Base-by-base conservation (phyloP, 1,140 invertebrate genomes). In the Charaxes varanes region DNA sequence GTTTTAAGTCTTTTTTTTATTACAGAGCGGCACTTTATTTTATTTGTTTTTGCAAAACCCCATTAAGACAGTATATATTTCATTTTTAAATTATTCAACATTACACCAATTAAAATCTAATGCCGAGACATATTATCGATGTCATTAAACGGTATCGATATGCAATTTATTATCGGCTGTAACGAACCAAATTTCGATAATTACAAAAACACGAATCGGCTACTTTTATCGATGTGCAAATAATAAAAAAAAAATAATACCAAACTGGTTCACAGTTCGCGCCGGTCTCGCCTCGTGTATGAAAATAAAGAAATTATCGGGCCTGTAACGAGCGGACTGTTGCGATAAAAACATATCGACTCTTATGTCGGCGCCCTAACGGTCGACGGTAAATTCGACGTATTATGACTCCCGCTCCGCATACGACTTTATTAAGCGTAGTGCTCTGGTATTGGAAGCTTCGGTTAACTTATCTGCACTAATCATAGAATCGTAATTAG, bases 301-400 rank as follows among this genome's bases (percentile, higher is more conserved):
- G 51, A 59, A 60, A 69, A 73, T 73, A 56, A 73, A 73, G 69
- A 69, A 65, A 67, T 73, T 64, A 73, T 68, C 56, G 46, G 30
- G 22, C 28, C 36, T 33, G 60, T 64, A 68, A 64, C 62, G 62
- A 69, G 62, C 32, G 51, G 53, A 55, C 46, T 54, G 51, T 67
- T 54, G 66, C 65, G 68, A 72, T 64, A 67, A 72, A 71, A 68
- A 63, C 53, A 43, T 42, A 71, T 69, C 65, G 68, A 66, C 61
- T 56, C 67, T 69, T 65, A 72, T 72, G 53, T 53, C 41, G 34
- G 15, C 10, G 23, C 38, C 44, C 61, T 61, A 62, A 69, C 61
- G 59, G 53, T 62, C 33, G 42, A 37, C 47, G 58, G n/a, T 70
- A 73, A 70, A 73, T 73, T 68, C 56, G 45, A 60, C 32, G 48